Conservation (phyloP, 2,797 vertebrate species). For the Semaprochilodus insignis region DNA sequence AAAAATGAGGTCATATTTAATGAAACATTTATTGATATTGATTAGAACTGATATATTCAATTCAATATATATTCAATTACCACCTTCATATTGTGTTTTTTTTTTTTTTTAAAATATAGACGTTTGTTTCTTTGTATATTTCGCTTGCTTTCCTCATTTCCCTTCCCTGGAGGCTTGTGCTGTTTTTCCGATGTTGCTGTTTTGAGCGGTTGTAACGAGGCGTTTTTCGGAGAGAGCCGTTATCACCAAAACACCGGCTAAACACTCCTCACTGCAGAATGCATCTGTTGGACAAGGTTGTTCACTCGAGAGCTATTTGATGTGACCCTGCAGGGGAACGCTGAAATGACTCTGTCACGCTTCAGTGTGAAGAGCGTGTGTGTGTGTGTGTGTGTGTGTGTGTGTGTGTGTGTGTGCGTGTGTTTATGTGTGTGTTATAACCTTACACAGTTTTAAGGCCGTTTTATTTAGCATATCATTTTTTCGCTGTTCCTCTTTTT, state of each 20-base stretch:
- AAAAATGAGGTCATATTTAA: neutral
- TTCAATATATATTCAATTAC: too few species aligned
- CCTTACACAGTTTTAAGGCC: neutral
- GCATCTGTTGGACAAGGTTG: conserved; percentile 10
- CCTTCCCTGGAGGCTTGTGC: neutral
- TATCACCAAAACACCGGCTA: neutral
- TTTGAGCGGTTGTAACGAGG: neutral
- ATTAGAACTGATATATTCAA: neutral
- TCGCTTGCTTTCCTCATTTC: neutral
- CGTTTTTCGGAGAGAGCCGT: neutral
- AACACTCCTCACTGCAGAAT: neutral
- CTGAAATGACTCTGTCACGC: neutral
- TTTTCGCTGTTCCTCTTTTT: neutral
- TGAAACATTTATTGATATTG: neutral
- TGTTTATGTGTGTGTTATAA: conserved; percentile 15
- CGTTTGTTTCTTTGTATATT: neutral
- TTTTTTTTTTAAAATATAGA: too few species aligned
- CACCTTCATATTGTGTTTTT: too few species aligned
- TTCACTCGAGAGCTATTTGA: conserved; percentile 15
- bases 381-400: neutral
- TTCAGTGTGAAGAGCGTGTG: neutral
- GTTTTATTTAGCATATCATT: neutral
- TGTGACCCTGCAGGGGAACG: conserved; percentile 8
- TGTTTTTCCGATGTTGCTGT: neutral
- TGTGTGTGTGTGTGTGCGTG: neutral